phyloP scores from a whole-genome alignment of 2,113 vertebrate species.

The Equus przewalskii region DNA sequence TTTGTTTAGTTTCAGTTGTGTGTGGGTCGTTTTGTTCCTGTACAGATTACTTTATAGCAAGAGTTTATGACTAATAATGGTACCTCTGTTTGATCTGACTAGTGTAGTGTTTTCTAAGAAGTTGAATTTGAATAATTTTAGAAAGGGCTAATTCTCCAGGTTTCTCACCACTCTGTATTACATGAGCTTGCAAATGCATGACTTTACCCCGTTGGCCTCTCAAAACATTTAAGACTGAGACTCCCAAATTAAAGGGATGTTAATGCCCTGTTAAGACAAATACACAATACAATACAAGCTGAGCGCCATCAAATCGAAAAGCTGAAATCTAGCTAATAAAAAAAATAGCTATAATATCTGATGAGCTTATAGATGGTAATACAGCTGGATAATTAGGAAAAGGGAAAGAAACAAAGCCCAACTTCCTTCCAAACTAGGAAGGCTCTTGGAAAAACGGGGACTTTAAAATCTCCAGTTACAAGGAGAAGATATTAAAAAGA shows the following conservation, averaged over 20 bases:
- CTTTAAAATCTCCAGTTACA: not conserved
- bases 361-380: not conserved
- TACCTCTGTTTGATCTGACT: not conserved
- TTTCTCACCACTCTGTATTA: not conserved
- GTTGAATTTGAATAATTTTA: slow-evolving; percentile 1
- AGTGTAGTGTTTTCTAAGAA: not conserved
- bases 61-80: not conserved
- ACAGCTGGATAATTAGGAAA: not conserved
- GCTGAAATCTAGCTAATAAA: not conserved
- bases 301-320: not conserved
- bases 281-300: not conserved
- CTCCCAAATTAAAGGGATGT: not conserved
- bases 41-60: not conserved
- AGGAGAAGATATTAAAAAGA: not conserved
- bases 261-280: not conserved
- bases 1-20: not conserved
- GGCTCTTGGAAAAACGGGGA: not conserved
- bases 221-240: not conserved
- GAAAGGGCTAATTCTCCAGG: not conserved
- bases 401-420: not conserved
- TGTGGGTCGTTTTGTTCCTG: not conserved
- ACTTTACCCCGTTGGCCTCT: not conserved
- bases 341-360: not conserved
- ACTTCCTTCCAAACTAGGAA: not conserved
- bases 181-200: not conserved